Evolutionary conservation across 1,140 invertebrate genomes (phyloP).

Genomic region (Luehdorfia chinensis): DNA sequence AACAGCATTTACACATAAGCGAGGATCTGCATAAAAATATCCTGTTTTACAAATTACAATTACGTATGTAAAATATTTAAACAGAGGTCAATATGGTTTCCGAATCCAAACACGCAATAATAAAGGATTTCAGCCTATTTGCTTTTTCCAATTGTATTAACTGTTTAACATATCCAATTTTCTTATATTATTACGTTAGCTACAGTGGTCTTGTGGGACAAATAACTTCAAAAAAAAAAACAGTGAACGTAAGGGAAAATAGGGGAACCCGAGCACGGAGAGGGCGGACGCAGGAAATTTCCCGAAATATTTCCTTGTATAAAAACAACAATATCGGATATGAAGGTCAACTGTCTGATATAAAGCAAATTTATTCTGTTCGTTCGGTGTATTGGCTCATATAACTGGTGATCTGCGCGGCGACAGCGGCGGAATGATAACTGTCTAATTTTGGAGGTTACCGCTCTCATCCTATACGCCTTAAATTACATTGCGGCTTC

Average conservation of each 20-base stretch:
- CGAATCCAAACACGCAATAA: conserved; percentile 4
- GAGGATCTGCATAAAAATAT: background rate
- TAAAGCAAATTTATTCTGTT: conserved; percentile 75
- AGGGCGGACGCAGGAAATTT: conserved; percentile 40
- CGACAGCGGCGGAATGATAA: conserved; percentile 73
- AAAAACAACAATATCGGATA: conserved; percentile 70
- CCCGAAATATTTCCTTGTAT: conserved; percentile 62
- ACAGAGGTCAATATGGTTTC: background rate
- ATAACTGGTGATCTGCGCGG: conserved; percentile 67
- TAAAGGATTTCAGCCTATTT: conserved; percentile 12
- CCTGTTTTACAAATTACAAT: conserved; percentile 7
- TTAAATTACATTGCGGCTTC: conserved; percentile 68
- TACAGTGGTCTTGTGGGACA: conserved; percentile 31
- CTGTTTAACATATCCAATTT: conserved; percentile 44
- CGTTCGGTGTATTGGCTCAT: conserved; percentile 69
- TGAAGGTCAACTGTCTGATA: conserved; percentile 71
- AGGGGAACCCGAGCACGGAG: conserved; percentile 33
- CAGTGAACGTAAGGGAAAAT: conserved; percentile 26
- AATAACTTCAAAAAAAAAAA: conserved; percentile 46
- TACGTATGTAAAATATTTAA: conserved; percentile 4
- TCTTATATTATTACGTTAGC: conserved; percentile 39
- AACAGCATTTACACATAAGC: no score
- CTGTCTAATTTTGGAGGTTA: conserved; percentile 68
- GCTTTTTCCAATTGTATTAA: conserved; percentile 29
- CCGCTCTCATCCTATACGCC: conserved; percentile 54